Percentiles rank a stretch among this genome's conserved stretches.
phyloP scores from a whole-genome alignment of 2,888 invertebrate species.

The Ceramica pisi region DNA sequence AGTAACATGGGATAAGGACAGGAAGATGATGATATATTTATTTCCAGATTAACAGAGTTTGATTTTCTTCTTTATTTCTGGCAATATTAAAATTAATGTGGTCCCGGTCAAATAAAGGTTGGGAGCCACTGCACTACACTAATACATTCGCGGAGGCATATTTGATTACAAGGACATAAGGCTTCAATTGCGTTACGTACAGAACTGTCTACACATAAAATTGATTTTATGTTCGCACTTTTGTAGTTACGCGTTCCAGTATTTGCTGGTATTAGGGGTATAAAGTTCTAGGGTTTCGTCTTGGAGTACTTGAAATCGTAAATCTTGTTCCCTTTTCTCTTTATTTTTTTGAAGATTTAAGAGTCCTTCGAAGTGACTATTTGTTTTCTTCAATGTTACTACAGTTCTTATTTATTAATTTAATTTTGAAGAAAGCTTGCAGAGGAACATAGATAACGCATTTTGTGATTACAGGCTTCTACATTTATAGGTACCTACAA shows the following conservation, averaged over 20 bases:
- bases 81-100: too few species aligned
- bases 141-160: slow-evolving; percentile 52
- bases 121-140: slow-evolving; percentile 14
- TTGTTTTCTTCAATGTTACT: neutral
- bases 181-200: slow-evolving; percentile 51
- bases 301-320: slow-evolving; percentile 33
- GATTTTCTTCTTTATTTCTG: too few species aligned
- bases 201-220: slow-evolving; percentile 20
- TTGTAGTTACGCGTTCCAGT: slow-evolving; percentile 22
- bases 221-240: slow-evolving; percentile 38
- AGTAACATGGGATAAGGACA: too few species aligned
- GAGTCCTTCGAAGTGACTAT: neutral
- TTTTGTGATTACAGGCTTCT: neutral
- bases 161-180: slow-evolving; percentile 59
- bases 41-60: too few species aligned
- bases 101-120: too few species aligned
- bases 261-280: slow-evolving; percentile 8
- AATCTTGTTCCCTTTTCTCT: slow-evolving; percentile 22
- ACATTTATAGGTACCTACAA: neutral
- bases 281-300: slow-evolving; percentile 12
- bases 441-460: neutral
- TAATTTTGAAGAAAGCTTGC: neutral
- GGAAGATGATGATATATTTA: too few species aligned
- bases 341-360: slow-evolving; percentile 4
- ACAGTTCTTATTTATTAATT: slow-evolving; percentile 2